Evolutionary conservation across 1,140 invertebrate species (phyloP).

Genomic region (Apis laboriosa): DNA sequence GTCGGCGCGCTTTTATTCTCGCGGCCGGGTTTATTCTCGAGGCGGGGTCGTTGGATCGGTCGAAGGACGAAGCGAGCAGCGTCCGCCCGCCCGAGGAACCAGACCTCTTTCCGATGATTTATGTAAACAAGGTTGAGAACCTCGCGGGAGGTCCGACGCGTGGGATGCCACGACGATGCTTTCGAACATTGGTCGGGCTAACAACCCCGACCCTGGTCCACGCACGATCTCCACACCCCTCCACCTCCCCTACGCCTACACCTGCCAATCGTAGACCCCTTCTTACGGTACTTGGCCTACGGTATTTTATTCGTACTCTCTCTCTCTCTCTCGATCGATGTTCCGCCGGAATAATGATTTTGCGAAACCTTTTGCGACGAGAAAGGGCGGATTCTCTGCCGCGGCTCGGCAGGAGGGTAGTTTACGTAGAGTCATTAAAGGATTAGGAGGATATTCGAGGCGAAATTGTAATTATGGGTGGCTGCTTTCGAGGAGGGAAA

Average conservation of each 20-base stretch:
- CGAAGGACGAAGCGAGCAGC: slow-evolving; percentile 37
- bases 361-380: too few species aligned
- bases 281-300: slow-evolving; percentile 7
- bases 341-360: background rate
- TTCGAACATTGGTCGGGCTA: slow-evolving; percentile 41
- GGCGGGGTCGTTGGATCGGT: slow-evolving; percentile 47
- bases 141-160: slow-evolving; percentile 48
- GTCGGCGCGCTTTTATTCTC: slow-evolving; percentile 43
- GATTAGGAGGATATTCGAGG: too few species aligned
- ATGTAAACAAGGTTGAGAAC: slow-evolving; percentile 64
- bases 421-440: too few species aligned
- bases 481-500: too few species aligned
- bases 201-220: slow-evolving; percentile 25
- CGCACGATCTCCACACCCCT: slow-evolving; percentile 10
- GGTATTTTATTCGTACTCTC: slow-evolving; percentile 33
- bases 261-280: slow-evolving; percentile 1
- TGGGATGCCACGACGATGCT: slow-evolving; percentile 39
- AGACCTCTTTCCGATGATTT: slow-evolving; percentile 48
- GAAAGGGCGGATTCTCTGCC: too few species aligned
- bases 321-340: background rate
- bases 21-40: slow-evolving; percentile 41
- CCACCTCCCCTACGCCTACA: background rate
- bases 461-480: too few species aligned
- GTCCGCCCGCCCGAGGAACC: background rate
- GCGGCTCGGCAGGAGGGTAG: too few species aligned